Percentiles rank a stretch among this genome's conserved stretches.
These are phyloP conservation scores for Drosophila funebris DNA, from an alignment of 1,140 invertebrate genomes.

Conservation along the genomic window DNA sequence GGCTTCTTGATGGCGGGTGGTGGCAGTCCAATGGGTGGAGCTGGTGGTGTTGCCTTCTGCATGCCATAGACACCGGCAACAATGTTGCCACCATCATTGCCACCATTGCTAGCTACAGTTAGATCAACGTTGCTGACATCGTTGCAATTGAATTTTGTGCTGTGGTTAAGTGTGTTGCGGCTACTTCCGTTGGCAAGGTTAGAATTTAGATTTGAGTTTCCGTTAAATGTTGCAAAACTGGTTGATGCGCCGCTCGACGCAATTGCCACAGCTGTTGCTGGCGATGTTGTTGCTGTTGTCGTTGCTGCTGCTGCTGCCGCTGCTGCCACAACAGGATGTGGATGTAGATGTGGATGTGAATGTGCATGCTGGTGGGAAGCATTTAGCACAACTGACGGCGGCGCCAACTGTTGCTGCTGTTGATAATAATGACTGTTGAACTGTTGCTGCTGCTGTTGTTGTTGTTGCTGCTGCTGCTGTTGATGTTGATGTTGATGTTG, in stretches of 20 bases:
- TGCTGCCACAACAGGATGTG: constrained; percentile 63
- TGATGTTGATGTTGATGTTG: constrained; percentile 46
- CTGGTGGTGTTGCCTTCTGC: constrained; percentile 42
- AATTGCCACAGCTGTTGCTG: constrained; percentile 7
- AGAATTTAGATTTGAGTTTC: constrained; percentile 83
- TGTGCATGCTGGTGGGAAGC: constrained; percentile 70
- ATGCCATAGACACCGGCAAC: constrained; percentile 37
- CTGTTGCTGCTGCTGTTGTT: constrained; percentile 60
- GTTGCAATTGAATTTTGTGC: constrained; percentile 70
- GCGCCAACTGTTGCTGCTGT: constrained; percentile 64
- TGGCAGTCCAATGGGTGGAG: constrained; percentile 51
- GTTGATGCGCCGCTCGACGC: constrained; percentile 41
- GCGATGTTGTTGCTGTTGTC: constrained; percentile 8
- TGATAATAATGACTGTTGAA: constrained; percentile 69
- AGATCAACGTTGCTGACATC: constrained; percentile 33
- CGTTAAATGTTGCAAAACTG: constrained; percentile 82
- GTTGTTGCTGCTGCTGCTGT: constrained; percentile 46
- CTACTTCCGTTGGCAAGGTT: constrained; percentile 79
- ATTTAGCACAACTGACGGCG: constrained; percentile 49
- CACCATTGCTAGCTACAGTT: constrained; percentile 20
- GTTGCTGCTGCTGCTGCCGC: constrained; percentile 8
- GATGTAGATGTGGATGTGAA: constrained; percentile 56
- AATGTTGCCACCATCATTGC: not conserved
- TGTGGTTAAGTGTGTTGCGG: constrained; percentile 20
- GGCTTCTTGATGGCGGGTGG: constrained; percentile 65